phyloP scores from a whole-genome alignment of 2,888 invertebrate genomes.

The Isotomurus palustris region DNA sequence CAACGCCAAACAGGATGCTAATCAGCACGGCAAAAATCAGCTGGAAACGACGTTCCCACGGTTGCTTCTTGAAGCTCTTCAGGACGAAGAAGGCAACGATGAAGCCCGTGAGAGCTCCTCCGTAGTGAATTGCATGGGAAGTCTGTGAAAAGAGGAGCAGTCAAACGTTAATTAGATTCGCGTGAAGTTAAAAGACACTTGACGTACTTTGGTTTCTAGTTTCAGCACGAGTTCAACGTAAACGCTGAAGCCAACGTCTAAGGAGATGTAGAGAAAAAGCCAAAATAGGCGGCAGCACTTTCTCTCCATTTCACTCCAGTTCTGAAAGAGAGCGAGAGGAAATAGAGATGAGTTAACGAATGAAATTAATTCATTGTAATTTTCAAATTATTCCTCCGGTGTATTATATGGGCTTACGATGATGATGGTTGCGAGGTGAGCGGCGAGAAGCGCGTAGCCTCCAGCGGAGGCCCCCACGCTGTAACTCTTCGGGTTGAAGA shows the following conservation, averaged over 20 bases:
- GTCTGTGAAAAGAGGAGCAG: too few relatives aligned
- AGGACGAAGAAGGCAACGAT: conserved; percentile 11
- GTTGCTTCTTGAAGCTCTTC: conserved; percentile 10
- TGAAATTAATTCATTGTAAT: too few relatives aligned
- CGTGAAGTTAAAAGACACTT: too few relatives aligned
- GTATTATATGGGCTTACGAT: conserved; percentile 7
- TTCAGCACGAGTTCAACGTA: neutral
- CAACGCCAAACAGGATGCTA: too few relatives aligned
- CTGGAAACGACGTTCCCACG: conserved; percentile 12
- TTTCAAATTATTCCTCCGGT: neutral
- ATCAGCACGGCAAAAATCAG: conserved; percentile 8
- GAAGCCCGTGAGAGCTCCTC: conserved; percentile 20
- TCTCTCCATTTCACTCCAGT: conserved; percentile 21
- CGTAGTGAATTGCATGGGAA: conserved; percentile 17
- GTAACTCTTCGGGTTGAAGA: conserved; percentile 10
- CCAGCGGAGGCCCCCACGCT: conserved; percentile 20
- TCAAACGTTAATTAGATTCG: too few relatives aligned
- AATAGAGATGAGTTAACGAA: neutral
- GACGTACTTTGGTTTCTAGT: neutral
- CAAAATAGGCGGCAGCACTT: conserved; percentile 20
- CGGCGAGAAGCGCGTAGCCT: conserved; percentile 12
- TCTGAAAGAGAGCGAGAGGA: conserved; percentile 6
- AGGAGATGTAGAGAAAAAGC: conserved; percentile 6
- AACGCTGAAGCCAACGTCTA: conserved; percentile 6
- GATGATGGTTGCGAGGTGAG: conserved; percentile 20